Evolutionary conservation across 2,888 invertebrate species (phyloP).

Genomic region (Protula sp.): DNA sequence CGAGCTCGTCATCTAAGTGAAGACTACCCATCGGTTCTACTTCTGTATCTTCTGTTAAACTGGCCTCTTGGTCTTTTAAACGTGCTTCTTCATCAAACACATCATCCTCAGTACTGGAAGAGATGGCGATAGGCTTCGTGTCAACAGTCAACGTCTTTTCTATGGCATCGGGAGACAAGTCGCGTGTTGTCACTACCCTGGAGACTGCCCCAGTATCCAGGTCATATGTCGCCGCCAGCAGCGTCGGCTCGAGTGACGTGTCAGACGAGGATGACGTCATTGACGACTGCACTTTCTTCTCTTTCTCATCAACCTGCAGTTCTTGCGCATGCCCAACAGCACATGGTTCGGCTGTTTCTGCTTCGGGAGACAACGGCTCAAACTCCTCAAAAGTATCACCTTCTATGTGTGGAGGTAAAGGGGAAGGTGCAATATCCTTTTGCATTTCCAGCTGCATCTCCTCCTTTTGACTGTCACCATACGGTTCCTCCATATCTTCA

Average conservation of each 20-base stretch:
- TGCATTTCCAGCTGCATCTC: slow-evolving; percentile 33
- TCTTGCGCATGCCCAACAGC: not conserved
- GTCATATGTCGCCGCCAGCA: slow-evolving; percentile 84
- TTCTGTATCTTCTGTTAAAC: too few species aligned
- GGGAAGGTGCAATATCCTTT: slow-evolving; percentile 25
- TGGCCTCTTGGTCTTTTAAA: too few species aligned
- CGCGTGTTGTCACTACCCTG: slow-evolving; percentile 49
- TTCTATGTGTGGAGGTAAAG: slow-evolving; percentile 7
- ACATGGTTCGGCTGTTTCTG: not conserved
- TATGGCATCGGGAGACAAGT: slow-evolving; percentile 48
- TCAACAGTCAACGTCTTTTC: slow-evolving; percentile 59
- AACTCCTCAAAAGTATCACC: not conserved
- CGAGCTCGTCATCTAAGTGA: too few species aligned
- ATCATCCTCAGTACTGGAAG: slow-evolving; percentile 55
- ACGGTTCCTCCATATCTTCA: slow-evolving; percentile 32
- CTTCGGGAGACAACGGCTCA: not conserved
- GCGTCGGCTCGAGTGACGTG: slow-evolving; percentile 72
- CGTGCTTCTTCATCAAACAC: slow-evolving; percentile 53
- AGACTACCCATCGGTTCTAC: too few species aligned
- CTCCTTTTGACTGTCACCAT: slow-evolving; percentile 28
- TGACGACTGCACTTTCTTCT: slow-evolving; percentile 3
- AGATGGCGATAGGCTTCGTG: slow-evolving; percentile 39
- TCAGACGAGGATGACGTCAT: slow-evolving; percentile 65
- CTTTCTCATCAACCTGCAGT: slow-evolving; percentile 23
- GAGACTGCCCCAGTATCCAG: slow-evolving; percentile 57